These are phyloP conservation scores for Synanthedon formicaeformis DNA, from an alignment of 2,888 invertebrate species.

Conservation along the genomic window DNA sequence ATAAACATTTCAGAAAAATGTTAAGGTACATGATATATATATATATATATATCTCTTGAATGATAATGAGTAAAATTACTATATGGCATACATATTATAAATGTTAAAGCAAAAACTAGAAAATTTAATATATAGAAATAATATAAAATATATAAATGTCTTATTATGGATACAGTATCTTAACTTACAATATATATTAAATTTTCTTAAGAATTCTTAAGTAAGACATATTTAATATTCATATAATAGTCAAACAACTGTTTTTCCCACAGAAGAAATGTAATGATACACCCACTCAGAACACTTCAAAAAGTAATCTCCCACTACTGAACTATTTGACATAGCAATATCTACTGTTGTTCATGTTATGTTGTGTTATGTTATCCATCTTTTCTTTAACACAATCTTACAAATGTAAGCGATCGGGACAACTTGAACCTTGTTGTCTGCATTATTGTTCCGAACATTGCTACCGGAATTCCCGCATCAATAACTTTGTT, in stretches of 20 bases:
- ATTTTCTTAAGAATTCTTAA: too few species aligned
- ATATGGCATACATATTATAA: too few species aligned
- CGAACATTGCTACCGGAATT: neutral
- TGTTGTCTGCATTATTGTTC: neutral
- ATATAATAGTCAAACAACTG: neutral
- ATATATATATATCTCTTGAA: too few species aligned
- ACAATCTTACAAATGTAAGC: neutral
- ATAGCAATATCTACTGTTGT: slow-evolving; percentile 14
- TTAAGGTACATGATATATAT: too few species aligned
- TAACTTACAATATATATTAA: too few species aligned
- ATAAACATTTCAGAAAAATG: too few species aligned
- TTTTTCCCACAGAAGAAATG: neutral
- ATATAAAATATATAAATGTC: too few species aligned
- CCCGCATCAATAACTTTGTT: neutral
- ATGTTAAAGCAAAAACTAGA: too few species aligned
- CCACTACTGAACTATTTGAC: slow-evolving; percentile 14
- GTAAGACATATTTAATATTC: too few species aligned
- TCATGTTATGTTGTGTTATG: slow-evolving; percentile 5
- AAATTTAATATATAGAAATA: too few species aligned
- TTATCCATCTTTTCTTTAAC: neutral
- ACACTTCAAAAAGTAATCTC: slow-evolving; percentile 17
- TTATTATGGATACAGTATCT: too few species aligned
- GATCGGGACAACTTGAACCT: neutral
- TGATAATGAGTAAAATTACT: too few species aligned
- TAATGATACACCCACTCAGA: slow-evolving; percentile 1